Evolutionary conservation across 2,797 vertebrate genomes (phyloP), one percentile per base, ranked within the genome.

Genomic region (Lacerta bilineata): DNA sequence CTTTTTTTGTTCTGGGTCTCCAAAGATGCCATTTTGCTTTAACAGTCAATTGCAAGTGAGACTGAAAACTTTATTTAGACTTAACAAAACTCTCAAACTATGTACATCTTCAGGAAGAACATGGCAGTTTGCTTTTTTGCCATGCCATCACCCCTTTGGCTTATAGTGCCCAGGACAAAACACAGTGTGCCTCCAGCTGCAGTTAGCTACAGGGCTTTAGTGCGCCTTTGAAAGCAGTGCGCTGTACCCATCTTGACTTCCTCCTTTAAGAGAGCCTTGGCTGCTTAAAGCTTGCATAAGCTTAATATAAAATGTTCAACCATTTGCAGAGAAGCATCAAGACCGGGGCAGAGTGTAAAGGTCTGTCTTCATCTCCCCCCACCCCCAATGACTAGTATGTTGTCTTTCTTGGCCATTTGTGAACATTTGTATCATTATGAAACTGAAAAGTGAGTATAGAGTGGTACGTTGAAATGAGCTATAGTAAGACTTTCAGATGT

Each of bases 331-430:
- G 61, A 88, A 33, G 18, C 59, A 92, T 71, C 3, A 0, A 55
- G 72, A 39, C 85, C 8, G 55, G 7, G 15, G 0, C 2, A 43
- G 68, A 86, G 69, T 61, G 61, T 71, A 64, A 64, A 75, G 9
- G 8, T 79, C 15, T 41, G 89, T 91, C 78, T 46, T 9, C 20
- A 6, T 25, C 0, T 13, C 43, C 88, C 27, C 74, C 13, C 50
- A 3, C 11, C 50, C 50, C 50, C 50, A 50, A 4, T 50, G 50
- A 50, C 50, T 55, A 41, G n/a, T 0, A 0, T 83, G 23, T 84
- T 91, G 88, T 92, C 91, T 92, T 88, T 91, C 91, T 89, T 29
- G 17, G 33, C 83, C 76, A 0, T 85, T 74, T 64, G 80, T 91
- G 15, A n/a, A 18, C 36, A 85, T 91, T 68, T 55, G 36, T n/a